Conservation (phyloP, 2,797 vertebrate species). For the Phrynocephalus vlangalii region DNA sequence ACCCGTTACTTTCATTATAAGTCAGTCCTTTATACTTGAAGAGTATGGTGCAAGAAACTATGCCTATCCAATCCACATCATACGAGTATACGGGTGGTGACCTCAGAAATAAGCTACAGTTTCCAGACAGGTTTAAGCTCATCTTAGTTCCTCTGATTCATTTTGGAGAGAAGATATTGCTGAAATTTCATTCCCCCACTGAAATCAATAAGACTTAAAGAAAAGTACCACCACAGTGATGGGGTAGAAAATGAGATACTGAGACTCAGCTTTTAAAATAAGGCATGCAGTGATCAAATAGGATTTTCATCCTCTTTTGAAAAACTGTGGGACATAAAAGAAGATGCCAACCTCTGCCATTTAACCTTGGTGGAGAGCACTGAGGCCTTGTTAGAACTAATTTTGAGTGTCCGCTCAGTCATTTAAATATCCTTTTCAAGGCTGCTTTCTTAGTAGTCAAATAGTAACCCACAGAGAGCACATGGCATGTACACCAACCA, state of each 20-base stretch:
- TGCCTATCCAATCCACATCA: not conserved
- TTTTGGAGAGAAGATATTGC: not conserved
- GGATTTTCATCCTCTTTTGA: not conserved
- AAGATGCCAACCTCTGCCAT: no score
- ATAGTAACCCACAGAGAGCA: not conserved
- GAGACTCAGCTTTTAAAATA: constrained; percentile 8
- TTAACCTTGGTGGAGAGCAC: not conserved
- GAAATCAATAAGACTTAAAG: constrained; percentile 18
- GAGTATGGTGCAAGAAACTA: not conserved
- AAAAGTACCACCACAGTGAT: not conserved
- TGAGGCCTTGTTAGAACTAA: not conserved
- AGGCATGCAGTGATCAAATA: not conserved
- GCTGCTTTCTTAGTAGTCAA: not conserved
- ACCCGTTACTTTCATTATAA: not conserved
- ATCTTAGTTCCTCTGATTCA: not conserved
- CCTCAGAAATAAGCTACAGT: not conserved
- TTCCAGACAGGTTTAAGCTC: not conserved
- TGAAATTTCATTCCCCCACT: not conserved
- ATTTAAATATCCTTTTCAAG: constrained; percentile 31
- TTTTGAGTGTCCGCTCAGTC: not conserved
- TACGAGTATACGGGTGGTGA: not conserved
- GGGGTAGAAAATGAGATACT: no score
- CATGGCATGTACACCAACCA: not conserved
- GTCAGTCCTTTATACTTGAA: not conserved
- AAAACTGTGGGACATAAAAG: not conserved